phyloP scores from a whole-genome alignment of 2,888 invertebrate species.

The Dynastes grantii region DNA sequence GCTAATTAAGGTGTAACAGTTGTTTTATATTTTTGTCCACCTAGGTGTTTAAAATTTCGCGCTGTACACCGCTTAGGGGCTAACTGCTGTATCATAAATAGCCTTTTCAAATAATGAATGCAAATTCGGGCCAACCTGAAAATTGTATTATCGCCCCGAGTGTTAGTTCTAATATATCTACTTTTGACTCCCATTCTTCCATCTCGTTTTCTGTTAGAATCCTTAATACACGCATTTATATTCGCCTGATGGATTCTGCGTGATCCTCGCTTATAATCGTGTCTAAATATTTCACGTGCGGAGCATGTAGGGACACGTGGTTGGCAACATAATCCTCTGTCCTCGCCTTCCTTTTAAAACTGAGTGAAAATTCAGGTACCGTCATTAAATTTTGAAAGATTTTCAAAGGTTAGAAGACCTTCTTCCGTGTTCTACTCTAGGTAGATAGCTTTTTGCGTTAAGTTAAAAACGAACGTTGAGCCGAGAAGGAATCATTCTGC shows the following conservation, averaged over 20 bases:
- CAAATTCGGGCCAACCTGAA: neutral
- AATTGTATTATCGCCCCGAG: constrained; percentile 11
- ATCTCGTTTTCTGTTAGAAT: neutral
- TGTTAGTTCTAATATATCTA: constrained; percentile 16
- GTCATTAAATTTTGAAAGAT: constrained; percentile 47
- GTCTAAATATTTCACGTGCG: constrained; percentile 39
- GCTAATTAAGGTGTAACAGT: too few relatives aligned
- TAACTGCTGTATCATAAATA: neutral
- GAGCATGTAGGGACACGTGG: constrained; percentile 19
- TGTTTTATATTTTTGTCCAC: too few relatives aligned
- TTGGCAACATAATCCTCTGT: constrained; percentile 41
- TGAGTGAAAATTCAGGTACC: constrained; percentile 31
- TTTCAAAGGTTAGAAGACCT: constrained; percentile 14
- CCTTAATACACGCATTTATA: constrained; percentile 29
- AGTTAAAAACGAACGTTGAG: neutral
- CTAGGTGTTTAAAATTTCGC: too few relatives aligned
- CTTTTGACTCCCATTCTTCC: neutral
- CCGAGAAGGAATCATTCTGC: neutral
- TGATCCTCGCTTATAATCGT: constrained; percentile 12
- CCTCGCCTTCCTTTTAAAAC: constrained; percentile 37
- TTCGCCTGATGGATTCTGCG: neutral
- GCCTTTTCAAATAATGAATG: neutral
- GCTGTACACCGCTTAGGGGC: too few relatives aligned
- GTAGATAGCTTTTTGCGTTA: neutral
- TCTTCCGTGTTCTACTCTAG: constrained; percentile 9